Percentiles rank a stretch among this genome's conserved stretches.
These are phyloP conservation scores for Archivesica marissinica DNA, from an alignment of 1,140 invertebrate genomes.

Conservation along the genomic window DNA sequence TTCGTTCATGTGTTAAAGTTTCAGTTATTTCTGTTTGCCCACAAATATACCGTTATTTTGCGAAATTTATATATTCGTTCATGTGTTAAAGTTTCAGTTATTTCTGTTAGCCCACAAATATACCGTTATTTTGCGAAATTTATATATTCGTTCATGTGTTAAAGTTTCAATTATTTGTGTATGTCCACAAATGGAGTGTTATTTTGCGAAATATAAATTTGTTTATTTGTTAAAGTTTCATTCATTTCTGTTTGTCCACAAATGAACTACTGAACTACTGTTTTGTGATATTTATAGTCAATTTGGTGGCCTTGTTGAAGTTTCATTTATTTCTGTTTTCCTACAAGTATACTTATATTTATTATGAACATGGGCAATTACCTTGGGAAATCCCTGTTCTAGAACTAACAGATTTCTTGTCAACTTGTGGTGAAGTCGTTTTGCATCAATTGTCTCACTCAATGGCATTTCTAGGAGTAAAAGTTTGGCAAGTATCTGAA, in stretches of 20 bases:
- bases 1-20: no score
- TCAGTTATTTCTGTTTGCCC: no score
- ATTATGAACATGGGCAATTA: not conserved
- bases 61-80: no score
- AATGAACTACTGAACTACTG: not conserved
- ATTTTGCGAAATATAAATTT: not conserved
- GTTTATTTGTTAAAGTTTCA: not conserved
- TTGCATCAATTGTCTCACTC: conserved; percentile 93
- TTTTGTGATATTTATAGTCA: no score
- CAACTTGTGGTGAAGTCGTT: conserved; percentile 96
- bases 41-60: no score
- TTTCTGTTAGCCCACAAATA: no score
- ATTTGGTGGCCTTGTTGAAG: no score
- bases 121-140: no score
- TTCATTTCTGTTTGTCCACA: not conserved
- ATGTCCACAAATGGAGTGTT: not conserved
- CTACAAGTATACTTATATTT: not conserved
- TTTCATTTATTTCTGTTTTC: no score
- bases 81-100: no score
- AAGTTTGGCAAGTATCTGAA: conserved; percentile 90
- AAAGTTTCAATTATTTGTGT: not conserved
- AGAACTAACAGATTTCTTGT: conserved; percentile 91
- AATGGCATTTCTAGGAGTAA: conserved; percentile 93
- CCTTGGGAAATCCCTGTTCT: conserved; percentile 89
- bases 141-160: no score